Evolutionary conservation across 2,888 invertebrate genomes (phyloP), one percentile per base, ranked within the genome.

Genomic region (Polydrusus cervinus): DNA sequence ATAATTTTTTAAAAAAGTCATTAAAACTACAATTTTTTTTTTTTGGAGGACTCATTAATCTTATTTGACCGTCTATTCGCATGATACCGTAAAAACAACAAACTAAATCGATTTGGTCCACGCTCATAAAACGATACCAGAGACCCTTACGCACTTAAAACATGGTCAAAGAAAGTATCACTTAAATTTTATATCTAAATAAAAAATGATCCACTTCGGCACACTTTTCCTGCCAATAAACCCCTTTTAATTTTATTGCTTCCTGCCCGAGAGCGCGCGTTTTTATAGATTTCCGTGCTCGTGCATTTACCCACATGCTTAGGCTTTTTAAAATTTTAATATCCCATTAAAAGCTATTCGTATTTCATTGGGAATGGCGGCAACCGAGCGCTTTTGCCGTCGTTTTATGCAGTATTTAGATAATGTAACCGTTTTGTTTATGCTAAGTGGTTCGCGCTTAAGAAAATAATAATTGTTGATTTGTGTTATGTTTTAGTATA

Each of bases 301-400:
- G 20, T 69, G 34, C 60, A 61, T 69, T 69, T 69, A 61, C 69
- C 49, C 61, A 72, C 72, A 60, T 72, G 64, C 74, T 70, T 66
- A 65, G 62, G 60, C 69, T 74, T 71, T 75, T 71, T 70, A 67
- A 75, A 75, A 71, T 71, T 75, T 75, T 68, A 75, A 75, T 67
- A 51, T 70, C 53, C 75, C 71, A 75, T 71, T 75, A 75, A 71
- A 57, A 71, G 67, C 75, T 53, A 70, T 75, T 70, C 75, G 75
- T 75, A 75, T 75, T 75, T 75, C 75, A 75, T 75, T 67, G 71
- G 73, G 61, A 73, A 60, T 30, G 67, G 49, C 57, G 70, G 43
- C 30, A 34, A 1, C 55, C 51, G 70, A 47, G 40, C 55, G 64
- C 25, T 57, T 47, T 30, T 40, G 64, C 34, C 20, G 30, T 49